Evolutionary conservation across 2,888 invertebrate species (phyloP), one percentile per base, ranked within the genome.

Genomic region (Tridacna crocea): DNA sequence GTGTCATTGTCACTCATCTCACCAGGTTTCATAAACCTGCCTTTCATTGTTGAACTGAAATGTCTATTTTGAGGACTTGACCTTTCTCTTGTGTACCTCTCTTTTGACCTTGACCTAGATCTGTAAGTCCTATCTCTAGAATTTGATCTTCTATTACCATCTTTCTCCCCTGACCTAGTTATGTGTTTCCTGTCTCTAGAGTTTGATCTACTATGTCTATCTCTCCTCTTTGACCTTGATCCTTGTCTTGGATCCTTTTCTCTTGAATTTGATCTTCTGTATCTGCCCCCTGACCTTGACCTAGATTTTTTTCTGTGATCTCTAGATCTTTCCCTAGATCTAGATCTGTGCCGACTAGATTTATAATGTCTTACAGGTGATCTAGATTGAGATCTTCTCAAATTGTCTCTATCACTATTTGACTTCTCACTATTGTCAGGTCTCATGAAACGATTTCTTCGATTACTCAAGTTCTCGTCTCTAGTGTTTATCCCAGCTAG

Each of bases 391-490:
- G 66, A 76, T 48, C 68, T 76, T n/a, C 66, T 55, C 2, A 51
- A 70, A 51, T 51, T 48, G 6, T 22, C n/a, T 22, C 51, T 70
- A 51, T 70, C 11, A 13, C 48, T 51, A 26, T 70, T 51, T 22
- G 66, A 47, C 46, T 26, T 70, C 15, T 77, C 83, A 60, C 63
- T 75, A 13, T 87, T 87, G 12, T 75, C 77, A 46, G 90, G 90
- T 68, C 78, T 89, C 83, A 87, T 82, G 72, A 91, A 91, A 61
- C 85, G 83, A 58, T 83, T 80, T 77, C 70, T 87, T 10, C 72
- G 48, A 22, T 66, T 75, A 27, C 75, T 61, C 60, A 80, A 63
- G 47, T 63, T 70, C 27, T 76, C 74, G 74, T 72, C 79, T 72
- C 77, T 74, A 46, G 73, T 55, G n/a, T n/a, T n/a, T 17, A n/a